Base-by-base conservation (phyloP, 1,140 invertebrate species). In the Ctenoplectra terminalis region DNA sequence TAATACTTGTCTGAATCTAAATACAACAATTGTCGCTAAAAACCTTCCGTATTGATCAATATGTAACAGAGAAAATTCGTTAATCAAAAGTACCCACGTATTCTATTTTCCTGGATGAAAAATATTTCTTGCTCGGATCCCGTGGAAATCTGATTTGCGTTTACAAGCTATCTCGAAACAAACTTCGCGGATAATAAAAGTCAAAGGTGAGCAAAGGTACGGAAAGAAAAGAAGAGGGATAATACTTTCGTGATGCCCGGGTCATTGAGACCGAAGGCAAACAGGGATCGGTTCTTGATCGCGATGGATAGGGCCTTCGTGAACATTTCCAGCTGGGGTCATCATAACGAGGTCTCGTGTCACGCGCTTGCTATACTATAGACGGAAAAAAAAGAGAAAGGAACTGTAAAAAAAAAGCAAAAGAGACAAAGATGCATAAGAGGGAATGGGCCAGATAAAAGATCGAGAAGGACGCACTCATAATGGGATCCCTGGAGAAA, bases 271-370 rank as follows among this genome's bases (percentile, higher is more conserved):
- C 60, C 71, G 82, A 87, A 87, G 82, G 85, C 71, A 84, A 87
- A 84, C 76, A 81, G 58, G 85, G 75, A 87, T 87, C 75, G 74
- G 48, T 76, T 86, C 71, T 81, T 74, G 82, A 87, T 87, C 78
- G 85, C 85, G 73, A 84, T 75, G 71, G 85, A 87, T 87, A 87
- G 81, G 70, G 58, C 78, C 69, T 46, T 60, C 83, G 81, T 84
- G 76, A 86, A 85, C 82, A 80, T 89, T 82, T 82, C 71, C 83
- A 81, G 64, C 85, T 56, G 82, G 86, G 89, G 89, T 90, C 90
- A 90, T 91, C 90, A 87, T 91, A 91, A 90, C 90, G 90, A 90
- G 88, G 89, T 90, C 82, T 85, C 73, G 73, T 87, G 83, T 86
- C 85, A 83, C 82, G 81, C 85, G 80, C 71, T 40, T 17, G 48